These are phyloP conservation scores for Phytoseiulus persimilis DNA, from an alignment of 2,888 invertebrate species.

Conservation along the genomic window DNA sequence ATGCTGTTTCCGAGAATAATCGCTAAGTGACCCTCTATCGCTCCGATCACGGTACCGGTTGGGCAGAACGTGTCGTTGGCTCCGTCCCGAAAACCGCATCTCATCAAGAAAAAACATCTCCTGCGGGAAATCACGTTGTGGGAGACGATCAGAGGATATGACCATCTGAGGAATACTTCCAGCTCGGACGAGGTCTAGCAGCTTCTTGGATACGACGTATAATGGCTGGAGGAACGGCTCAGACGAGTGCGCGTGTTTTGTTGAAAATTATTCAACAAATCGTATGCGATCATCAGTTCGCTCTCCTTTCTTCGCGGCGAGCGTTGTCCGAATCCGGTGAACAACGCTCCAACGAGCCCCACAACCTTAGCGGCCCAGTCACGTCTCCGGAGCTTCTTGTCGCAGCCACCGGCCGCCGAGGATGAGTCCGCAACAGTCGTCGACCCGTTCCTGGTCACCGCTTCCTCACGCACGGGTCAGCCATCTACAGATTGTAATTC, in stretches of 20 bases:
- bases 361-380: no score
- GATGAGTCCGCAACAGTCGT: neutral
- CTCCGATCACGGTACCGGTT: neutral
- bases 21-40: neutral
- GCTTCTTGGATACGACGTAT: no score
- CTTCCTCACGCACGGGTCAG: neutral
- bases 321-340: no score
- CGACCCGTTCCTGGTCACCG: neutral
- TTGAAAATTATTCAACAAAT: no score
- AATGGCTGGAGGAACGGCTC: no score
- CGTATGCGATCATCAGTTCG: no score
- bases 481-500: slow-evolving; percentile 5
- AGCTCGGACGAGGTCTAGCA: no score
- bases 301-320: no score
- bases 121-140: neutral
- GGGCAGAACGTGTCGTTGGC: neutral
- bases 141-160: neutral
- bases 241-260: no score
- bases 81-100: neutral
- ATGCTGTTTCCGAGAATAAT: neutral
- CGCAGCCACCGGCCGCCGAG: neutral
- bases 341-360: no score
- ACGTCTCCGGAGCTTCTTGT: no score
- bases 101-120: neutral
- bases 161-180: no score